A percentile compares a stretch with the other conserved stretches of the same genome.
Evolutionary conservation across 2,113 vertebrate genomes (phyloP).

Genomic region (Miniopterus natalensis): DNA sequence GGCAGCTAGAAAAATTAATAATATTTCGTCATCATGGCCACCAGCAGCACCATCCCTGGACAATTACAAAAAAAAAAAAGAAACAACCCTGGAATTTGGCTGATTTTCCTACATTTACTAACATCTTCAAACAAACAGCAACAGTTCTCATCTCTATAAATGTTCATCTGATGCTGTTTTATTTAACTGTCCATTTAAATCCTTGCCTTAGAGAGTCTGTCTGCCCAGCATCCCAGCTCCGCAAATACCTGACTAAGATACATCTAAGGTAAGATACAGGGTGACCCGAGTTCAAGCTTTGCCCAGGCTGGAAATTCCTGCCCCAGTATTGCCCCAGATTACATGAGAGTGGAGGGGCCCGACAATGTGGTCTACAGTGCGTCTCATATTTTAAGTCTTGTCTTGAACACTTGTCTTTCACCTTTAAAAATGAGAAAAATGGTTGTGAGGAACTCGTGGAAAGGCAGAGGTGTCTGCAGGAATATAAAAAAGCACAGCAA

Average conservation of each 20-base stretch:
- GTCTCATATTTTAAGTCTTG: not conserved
- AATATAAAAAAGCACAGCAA: fast-evolving
- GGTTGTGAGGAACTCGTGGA: not conserved
- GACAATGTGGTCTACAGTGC: fast-evolving
- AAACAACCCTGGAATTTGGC: not conserved
- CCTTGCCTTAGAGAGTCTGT: not conserved
- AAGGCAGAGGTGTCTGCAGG: not conserved
- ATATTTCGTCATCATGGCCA: not conserved
- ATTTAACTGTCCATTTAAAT: not conserved
- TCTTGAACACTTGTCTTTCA: not conserved
- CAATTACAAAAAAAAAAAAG: not conserved
- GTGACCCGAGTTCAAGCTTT: not conserved
- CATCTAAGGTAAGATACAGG: fast-evolving
- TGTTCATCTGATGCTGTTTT: not conserved
- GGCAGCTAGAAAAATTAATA: not conserved
- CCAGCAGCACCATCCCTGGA: not conserved
- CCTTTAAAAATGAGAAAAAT: not conserved
- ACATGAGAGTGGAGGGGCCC: not conserved
- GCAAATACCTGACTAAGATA: not conserved
- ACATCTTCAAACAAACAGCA: not conserved
- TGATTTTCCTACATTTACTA: not conserved
- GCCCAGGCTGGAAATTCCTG: too few relatives aligned
- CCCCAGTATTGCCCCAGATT: not conserved
- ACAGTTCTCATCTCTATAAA: not conserved
- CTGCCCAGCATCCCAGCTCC: not conserved